Evolutionary conservation across 2,113 vertebrate species (phyloP).

Genomic region (Phocoena phocoena): DNA sequence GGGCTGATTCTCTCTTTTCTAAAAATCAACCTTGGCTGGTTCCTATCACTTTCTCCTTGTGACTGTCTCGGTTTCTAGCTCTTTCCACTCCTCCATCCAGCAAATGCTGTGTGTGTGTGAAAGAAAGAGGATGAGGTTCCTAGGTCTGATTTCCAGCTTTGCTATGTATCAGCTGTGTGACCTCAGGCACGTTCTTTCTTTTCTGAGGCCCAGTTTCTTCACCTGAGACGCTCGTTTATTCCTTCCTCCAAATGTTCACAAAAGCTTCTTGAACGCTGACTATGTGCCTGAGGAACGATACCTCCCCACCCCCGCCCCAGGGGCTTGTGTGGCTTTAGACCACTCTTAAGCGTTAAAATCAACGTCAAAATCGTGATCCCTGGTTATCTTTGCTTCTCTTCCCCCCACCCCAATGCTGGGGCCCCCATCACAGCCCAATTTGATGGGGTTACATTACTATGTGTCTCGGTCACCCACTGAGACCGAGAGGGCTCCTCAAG

Average conservation of each 20-base stretch:
- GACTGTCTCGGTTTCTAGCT: neutral
- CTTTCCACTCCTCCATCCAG: neutral
- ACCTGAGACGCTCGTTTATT: neutral
- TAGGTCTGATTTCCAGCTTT: neutral
- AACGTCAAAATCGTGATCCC: neutral
- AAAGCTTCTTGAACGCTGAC: neutral
- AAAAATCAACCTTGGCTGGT: neutral
- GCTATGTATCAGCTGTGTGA: neutral
- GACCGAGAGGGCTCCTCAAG: neutral
- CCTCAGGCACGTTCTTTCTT: neutral
- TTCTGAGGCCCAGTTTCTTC: neutral
- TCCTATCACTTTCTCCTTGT: neutral
- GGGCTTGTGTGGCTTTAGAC: neutral
- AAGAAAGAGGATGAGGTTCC: neutral
- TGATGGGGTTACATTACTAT: neutral
- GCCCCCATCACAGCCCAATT: neutral
- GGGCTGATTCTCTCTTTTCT: neutral
- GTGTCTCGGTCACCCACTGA: neutral
- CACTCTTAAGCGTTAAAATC: neutral
- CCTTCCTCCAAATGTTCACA: neutral
- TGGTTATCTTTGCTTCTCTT: neutral
- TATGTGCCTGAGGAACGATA: neutral
- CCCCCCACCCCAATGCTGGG: neutral
- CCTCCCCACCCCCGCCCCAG: neutral
- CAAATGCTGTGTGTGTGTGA: neutral